Evolutionary conservation across 2,888 invertebrate genomes (phyloP).

Genomic region (Plebejus melissa): DNA sequence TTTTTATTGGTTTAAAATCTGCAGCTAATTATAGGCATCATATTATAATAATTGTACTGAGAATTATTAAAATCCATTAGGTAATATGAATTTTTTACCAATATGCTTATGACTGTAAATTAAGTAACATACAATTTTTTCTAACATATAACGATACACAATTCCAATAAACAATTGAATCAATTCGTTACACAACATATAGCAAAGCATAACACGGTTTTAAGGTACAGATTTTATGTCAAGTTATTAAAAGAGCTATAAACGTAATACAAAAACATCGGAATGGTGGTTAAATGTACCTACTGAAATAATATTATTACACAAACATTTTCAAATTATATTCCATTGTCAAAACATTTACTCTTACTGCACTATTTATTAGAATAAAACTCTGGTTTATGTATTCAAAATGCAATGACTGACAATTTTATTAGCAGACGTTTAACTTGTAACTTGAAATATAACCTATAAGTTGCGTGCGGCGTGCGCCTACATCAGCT

Average conservation of each 20-base stretch:
- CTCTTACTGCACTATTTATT: not conserved
- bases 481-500: slow-evolving; percentile 22
- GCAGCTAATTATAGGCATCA: not conserved
- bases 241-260: slow-evolving; percentile 14
- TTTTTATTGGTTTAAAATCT: not conserved
- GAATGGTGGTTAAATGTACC: not conserved
- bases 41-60: not conserved
- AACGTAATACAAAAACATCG: not conserved
- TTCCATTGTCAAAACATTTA: slow-evolving; percentile 2
- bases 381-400: not conserved
- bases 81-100: not conserved
- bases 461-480: slow-evolving; percentile 18
- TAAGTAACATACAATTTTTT: slow-evolving; percentile 19
- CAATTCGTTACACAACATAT: slow-evolving; percentile 15
- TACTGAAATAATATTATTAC: not conserved
- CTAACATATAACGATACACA: not conserved
- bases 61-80: not conserved
- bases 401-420: slow-evolving; percentile 10
- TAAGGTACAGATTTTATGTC: slow-evolving; percentile 22
- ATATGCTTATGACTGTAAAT: not conserved
- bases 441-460: not conserved
- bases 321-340: not conserved
- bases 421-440: not conserved
- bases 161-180: slow-evolving; percentile 18
- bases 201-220: not conserved